These are phyloP conservation scores for Apeira syringaria DNA, from an alignment of 2,888 invertebrate genomes.

Conservation along the genomic window DNA sequence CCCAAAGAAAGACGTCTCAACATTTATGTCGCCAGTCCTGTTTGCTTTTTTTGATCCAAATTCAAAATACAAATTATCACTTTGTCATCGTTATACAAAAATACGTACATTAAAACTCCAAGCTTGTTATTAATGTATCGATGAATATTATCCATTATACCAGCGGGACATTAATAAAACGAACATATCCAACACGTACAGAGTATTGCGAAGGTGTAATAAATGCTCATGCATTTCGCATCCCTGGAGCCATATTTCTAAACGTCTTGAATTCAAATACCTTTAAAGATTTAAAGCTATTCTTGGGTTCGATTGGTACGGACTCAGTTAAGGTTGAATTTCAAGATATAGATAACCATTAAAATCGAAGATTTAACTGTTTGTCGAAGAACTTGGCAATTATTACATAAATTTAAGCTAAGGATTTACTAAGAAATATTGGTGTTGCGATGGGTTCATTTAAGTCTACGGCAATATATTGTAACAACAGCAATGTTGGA, in stretches of 20 bases:
- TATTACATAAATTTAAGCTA: too few relatives aligned
- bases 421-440: too few relatives aligned
- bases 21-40: too few relatives aligned
- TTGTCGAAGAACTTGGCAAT: too few relatives aligned
- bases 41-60: too few relatives aligned
- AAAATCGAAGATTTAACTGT: not conserved
- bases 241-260: conserved; percentile 55
- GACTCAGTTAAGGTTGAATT: too few relatives aligned
- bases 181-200: conserved; percentile 41
- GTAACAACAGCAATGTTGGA: too few relatives aligned
- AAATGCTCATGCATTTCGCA: conserved; percentile 57
- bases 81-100: conserved; percentile 4
- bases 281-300: conserved; percentile 2
- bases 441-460: too few relatives aligned
- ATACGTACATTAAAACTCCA: conserved; percentile 2
- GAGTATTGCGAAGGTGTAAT: conserved; percentile 46
- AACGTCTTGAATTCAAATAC: conserved; percentile 11
- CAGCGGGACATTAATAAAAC: conserved; percentile 28
- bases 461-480: too few relatives aligned
- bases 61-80: not conserved
- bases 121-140: conserved; percentile 15
- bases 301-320: not conserved
- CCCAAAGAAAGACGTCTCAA: too few relatives aligned
- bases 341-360: too few relatives aligned
- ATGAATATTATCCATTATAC: conserved; percentile 13